Conservation (phyloP, 1,140 invertebrate genomes). For the Drosophila micromelanica region DNA sequence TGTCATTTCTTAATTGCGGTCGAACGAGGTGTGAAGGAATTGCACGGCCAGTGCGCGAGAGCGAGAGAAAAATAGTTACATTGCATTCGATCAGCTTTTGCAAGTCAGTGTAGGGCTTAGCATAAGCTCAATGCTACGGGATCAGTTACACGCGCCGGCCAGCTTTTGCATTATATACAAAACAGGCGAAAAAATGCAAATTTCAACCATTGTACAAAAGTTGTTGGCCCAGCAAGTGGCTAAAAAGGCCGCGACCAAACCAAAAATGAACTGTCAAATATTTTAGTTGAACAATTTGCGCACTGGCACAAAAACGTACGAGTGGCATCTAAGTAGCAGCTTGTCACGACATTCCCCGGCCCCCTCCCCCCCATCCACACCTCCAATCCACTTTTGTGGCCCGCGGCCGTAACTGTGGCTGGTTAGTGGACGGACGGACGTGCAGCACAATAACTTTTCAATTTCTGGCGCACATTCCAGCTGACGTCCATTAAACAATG, state of each 20-base stretch:
- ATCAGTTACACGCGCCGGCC: no score
- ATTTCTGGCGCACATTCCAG: conserved; percentile 81
- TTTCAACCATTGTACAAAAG: conserved; percentile 12
- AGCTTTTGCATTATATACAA: conserved; percentile 5
- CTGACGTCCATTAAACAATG: conserved; percentile 82
- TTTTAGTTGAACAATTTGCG: conserved; percentile 77
- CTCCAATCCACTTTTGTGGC: background rate
- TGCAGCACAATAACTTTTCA: conserved; percentile 81
- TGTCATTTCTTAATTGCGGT: conserved; percentile 73
- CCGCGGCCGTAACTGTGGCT: conserved; percentile 3
- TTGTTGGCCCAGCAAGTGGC: conserved; percentile 10
- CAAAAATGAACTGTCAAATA: conserved; percentile 82
- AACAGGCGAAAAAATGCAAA: conserved; percentile 5
- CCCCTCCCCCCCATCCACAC: background rate
- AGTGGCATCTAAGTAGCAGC: conserved; percentile 47
- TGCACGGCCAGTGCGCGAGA: background rate
- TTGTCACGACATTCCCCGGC: conserved; percentile 67
- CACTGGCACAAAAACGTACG: conserved; percentile 58
- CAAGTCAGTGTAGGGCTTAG: no score
- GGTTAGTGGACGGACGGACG: conserved; percentile 35
- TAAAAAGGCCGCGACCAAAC: conserved; percentile 60
- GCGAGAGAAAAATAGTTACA: background rate
- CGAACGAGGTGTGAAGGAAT: conserved; percentile 20
- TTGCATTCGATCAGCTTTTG: conserved; percentile 26
- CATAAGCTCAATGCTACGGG: conserved; percentile 22